Percentiles rank a stretch among this genome's conserved stretches.
phyloP scores from a whole-genome alignment of 1,140 invertebrate genomes.

The Zaprionus vittiger region DNA sequence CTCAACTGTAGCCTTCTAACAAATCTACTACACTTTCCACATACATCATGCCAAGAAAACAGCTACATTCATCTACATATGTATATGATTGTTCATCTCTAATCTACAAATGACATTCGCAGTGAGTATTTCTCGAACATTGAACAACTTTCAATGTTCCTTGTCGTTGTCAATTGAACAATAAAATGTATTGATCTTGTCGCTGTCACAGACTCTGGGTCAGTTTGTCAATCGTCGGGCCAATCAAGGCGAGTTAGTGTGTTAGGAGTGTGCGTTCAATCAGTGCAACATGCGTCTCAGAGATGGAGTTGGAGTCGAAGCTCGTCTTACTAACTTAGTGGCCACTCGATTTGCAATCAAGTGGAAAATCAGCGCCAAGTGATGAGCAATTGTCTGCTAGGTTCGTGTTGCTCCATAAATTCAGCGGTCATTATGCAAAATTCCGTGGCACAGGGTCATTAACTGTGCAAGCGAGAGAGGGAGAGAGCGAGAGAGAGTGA shows the following conservation, averaged over 20 bases:
- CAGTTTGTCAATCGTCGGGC: constrained; percentile 66
- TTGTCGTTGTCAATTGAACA: constrained; percentile 58
- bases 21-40: neutral
- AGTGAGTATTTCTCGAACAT: neutral
- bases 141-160: constrained; percentile 14
- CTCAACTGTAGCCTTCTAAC: too few species aligned
- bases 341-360: constrained; percentile 34
- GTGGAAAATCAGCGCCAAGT: constrained; percentile 43
- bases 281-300: neutral
- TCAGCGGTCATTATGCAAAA: constrained; percentile 50
- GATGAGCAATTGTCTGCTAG: constrained; percentile 40
- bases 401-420: constrained; percentile 21
- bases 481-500: neutral
- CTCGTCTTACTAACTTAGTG: constrained; percentile 72
- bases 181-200: constrained; percentile 68
- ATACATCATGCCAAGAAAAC: neutral
- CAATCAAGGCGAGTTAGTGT: constrained; percentile 60
- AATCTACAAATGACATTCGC: constrained; percentile 16
- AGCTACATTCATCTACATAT: neutral
- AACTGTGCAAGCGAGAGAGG: constrained; percentile 47
- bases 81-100: neutral
- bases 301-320: constrained; percentile 10
- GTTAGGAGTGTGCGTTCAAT: constrained; percentile 63
- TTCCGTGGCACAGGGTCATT: constrained; percentile 66
- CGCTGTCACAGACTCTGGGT: constrained; percentile 58